Evolutionary conservation across 2,888 invertebrate species (phyloP), one percentile per base, ranked within the genome.

Genomic region (Autographa gamma): DNA sequence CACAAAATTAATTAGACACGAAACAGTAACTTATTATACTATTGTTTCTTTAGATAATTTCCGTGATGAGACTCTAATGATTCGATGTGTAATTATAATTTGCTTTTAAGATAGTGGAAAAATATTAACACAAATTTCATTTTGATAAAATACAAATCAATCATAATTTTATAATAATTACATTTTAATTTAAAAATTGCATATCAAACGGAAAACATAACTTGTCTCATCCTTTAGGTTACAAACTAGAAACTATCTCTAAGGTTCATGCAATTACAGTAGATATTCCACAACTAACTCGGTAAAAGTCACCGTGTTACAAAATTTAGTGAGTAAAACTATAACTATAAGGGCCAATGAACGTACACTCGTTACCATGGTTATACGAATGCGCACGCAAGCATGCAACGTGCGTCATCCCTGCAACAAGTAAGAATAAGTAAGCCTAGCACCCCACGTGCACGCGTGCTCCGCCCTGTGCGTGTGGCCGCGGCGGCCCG

Each of bases 241-340:
- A 89, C 79, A 86, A 87, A 88, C 92, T 92, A 93, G 82, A 84
- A 83, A 86, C 90, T 93, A 93, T 88, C 74, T 85, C 91, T 92
- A 92, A 88, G 78, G 84, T 89, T 91, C 91, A 93, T 93, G 93
- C 92, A 92, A 91, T 88, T 88, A 88, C 79, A 86, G 81, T 84
- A 83, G 82, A 89, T 86, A 88, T 83, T 82, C 81, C 87, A 80
- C 86, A 84, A 81, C 77, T 84, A 85, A 80, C 80, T 82, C 84
- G 81, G 78, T 83, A 78, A 79, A 77, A 72, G 72, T 81, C 83
- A 85, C 83, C 84, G 79, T 69, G 74, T 82, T 81, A 79, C 80
- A 84, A 76, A 79, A 81, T 73, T 77, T 75, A 78, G 85, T 82
- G 86, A 86, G 81, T 84, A 76, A 82, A 82, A 86, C 87, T 88